Conservation (phyloP, 2,113 vertebrate genomes). For the Salminus brasiliensis region DNA sequence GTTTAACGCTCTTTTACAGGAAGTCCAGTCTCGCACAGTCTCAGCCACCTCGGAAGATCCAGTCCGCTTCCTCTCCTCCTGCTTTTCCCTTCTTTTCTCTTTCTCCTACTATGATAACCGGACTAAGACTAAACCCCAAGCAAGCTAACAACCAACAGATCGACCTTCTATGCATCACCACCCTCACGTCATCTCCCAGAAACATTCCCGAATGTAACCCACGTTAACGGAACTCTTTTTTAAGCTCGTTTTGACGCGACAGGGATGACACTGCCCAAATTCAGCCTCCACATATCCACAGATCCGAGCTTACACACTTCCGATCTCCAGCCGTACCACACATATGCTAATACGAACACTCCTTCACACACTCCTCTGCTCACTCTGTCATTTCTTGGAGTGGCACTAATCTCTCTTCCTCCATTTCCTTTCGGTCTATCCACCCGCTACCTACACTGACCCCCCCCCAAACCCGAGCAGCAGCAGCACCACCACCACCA, state of each 20-base stretch:
- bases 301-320: neutral
- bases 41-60: slow-evolving; percentile 32
- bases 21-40: slow-evolving; percentile 33
- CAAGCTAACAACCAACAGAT: slow-evolving; percentile 1
- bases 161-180: neutral
- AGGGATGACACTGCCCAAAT: no score
- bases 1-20: slow-evolving; percentile 49
- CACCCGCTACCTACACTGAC: neutral
- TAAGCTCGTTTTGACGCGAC: no score
- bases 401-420: slow-evolving; percentile 57
- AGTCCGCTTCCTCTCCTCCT: slow-evolving; percentile 48
- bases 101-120: slow-evolving; percentile 57
- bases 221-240: no score
- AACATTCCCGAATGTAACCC: neutral
- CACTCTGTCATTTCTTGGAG: slow-evolving; percentile 51
- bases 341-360: slow-evolving; percentile 11
- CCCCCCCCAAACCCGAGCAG: neutral
- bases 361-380: slow-evolving; percentile 8
- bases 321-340: neutral
- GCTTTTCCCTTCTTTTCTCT: slow-evolving; percentile 51
- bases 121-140: neutral
- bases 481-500: no score
- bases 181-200: neutral
- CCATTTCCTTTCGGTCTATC: slow-evolving; percentile 33
- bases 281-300: neutral